Evolutionary conservation across 1,140 invertebrate species (phyloP).

Genomic region (Camponotus vicinus): DNA sequence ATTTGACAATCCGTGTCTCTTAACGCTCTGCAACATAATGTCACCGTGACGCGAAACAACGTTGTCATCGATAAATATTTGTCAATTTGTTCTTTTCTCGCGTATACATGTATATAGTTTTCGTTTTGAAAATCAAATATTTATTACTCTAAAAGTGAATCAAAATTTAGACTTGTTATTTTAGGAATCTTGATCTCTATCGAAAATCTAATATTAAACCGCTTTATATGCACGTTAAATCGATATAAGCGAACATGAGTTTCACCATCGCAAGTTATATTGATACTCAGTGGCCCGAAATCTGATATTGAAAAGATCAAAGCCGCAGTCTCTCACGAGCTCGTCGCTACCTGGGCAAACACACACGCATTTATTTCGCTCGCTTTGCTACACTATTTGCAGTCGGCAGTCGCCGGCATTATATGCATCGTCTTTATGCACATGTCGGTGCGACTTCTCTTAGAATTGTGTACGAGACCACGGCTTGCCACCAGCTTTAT

Average conservation of each 20-base stretch:
- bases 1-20: conserved; percentile 40
- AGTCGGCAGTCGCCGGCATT: conserved; percentile 40
- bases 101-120: neutral
- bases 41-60: neutral
- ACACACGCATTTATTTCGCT: conserved; percentile 42
- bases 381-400: conserved; percentile 56
- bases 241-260: conserved; percentile 7
- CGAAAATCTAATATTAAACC: conserved; percentile 4
- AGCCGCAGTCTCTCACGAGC: conserved; percentile 27
- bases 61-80: neutral
- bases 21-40: conserved; percentile 15
- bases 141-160: neutral
- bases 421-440: conserved; percentile 52
- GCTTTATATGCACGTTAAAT: conserved; percentile 1
- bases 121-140: neutral
- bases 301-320: conserved; percentile 64
- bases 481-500: conserved; percentile 38
- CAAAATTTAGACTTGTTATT: neutral
- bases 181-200: neutral
- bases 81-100: neutral
- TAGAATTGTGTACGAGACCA: conserved; percentile 33
- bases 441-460: conserved; percentile 38
- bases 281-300: conserved; percentile 48
- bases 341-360: conserved; percentile 8
- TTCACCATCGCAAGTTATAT: conserved; percentile 31